Evolutionary conservation across 2,888 invertebrate genomes (phyloP).

Genomic region (Parnassius orleans): DNA sequence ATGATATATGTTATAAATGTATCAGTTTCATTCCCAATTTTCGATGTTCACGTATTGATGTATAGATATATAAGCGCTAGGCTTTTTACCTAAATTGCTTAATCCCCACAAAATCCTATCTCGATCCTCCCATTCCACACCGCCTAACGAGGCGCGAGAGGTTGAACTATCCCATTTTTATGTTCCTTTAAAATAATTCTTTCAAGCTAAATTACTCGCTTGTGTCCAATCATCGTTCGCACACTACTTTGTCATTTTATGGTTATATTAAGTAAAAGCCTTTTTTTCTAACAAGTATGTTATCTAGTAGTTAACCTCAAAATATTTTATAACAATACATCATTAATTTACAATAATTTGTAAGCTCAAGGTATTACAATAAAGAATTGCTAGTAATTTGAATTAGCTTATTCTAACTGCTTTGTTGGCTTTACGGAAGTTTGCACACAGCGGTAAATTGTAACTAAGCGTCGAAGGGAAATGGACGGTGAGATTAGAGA

Average conservation of each 20-base stretch:
- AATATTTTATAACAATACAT: no score
- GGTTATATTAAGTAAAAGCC: no score
- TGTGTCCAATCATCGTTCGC: background rate
- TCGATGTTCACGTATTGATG: no score
- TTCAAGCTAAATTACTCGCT: background rate
- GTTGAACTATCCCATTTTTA: constrained; percentile 49
- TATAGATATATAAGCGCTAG: constrained; percentile 19
- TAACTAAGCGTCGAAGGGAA: constrained; percentile 4
- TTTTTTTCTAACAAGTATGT: no score
- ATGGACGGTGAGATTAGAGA: constrained; percentile 15
- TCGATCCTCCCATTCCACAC: constrained; percentile 19
- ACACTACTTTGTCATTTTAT: background rate
- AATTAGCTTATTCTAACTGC: constrained; percentile 1
- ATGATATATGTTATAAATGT: no score
- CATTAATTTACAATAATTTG: no score
- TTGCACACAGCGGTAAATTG: background rate
- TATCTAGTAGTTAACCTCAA: no score
- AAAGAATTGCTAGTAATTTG: constrained; percentile 5
- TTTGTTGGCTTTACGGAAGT: constrained; percentile 2
- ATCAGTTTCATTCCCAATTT: no score
- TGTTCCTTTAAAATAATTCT: constrained; percentile 26
- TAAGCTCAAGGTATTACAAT: no score
- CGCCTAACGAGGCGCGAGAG: constrained; percentile 39
- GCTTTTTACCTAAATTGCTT: constrained; percentile 24
- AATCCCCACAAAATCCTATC: constrained; percentile 24